Evolutionary conservation across 2,797 vertebrate species (phyloP).

Genomic region (Taenioides sp.): DNA sequence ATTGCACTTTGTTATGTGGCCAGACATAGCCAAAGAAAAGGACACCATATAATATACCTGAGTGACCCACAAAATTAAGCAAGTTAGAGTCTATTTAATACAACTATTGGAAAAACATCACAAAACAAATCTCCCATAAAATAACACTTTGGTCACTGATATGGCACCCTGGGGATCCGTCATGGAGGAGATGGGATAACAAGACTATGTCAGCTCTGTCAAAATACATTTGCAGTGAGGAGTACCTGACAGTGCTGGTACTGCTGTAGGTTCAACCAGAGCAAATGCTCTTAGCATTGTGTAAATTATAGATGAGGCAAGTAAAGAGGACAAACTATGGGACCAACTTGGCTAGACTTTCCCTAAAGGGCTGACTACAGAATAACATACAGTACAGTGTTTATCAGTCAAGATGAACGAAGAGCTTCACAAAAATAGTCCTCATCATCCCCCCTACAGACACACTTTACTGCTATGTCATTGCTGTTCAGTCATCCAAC

Average conservation of each 20-base stretch:
- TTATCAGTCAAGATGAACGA: constrained; percentile 14
- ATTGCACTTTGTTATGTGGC: constrained; percentile 22
- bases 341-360: not conserved
- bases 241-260: not conserved
- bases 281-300: constrained; percentile 34
- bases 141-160: not conserved
- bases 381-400: constrained; percentile 17
- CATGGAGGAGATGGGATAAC: constrained; percentile 16
- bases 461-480: constrained; percentile 8
- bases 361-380: not conserved
- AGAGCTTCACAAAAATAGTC: constrained; percentile 50
- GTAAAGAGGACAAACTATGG: constrained; percentile 8
- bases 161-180: constrained; percentile 10
- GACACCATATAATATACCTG: constrained; percentile 16
- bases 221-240: constrained; percentile 29
- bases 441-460: constrained; percentile 33
- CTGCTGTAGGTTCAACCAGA: constrained; percentile 20
- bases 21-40: constrained; percentile 36
- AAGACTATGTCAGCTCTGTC: constrained; percentile 18
- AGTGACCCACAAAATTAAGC: constrained; percentile 18
- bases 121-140: not conserved
- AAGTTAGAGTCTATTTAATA: not conserved
- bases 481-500: constrained; percentile 20
- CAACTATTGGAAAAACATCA: not conserved
- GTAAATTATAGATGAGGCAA: constrained; percentile 45